Base-by-base conservation (phyloP, 2,113 vertebrate species). In the Microtus ochrogaster region DNA sequence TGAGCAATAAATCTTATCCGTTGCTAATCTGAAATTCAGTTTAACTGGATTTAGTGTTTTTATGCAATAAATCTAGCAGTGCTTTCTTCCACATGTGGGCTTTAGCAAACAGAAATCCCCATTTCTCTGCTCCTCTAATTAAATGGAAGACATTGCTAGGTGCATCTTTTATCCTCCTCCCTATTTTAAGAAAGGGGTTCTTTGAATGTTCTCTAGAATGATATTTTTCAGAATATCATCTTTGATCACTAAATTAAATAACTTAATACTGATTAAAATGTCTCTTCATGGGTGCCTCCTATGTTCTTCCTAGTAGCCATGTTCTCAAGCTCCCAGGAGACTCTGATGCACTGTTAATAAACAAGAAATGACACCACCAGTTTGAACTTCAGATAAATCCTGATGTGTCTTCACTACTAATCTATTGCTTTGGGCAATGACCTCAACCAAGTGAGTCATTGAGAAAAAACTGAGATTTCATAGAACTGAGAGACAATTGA, bases 21-120 rank as follows among this genome's bases (percentile, higher is more conserved):
- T 33, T 86, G 9, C 47, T 89, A 41, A 73, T 55, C n/a, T 92
- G 49, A 93, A 96, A 63, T 83, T 92, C 26, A 74, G 79, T 92
- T 78, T 82, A 78, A 52, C 74, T 92, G 13, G 24, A 44, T 79
- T 39, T 26, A 68, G 5, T 7, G 68, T 52, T 93, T 94, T 86
- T 65, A 79, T 55, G 94, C 87, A 30, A 12, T 89, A 89, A 86
- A 58, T 47, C 39, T 47, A 41, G 28, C 52, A 94, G 24, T 16
- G 13, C 4, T 77, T 72, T 33, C 66, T 78, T 16, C 26, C 49
- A 94, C 68, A 47, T 22, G 70, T 73, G 10, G 3, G 1, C 0
- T 5, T 87, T 72, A 83, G 65, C 11, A 91, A 52, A 41, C 47
- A 73, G 1, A 85, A 39, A 58, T 73, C 72, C 3, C 17, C 21